Evolutionary conservation across 92 coral and sea anemone genomes (phyloP), one percentile per base, ranked within the genome.

Genomic region (Bergia puertoricense): DNA sequence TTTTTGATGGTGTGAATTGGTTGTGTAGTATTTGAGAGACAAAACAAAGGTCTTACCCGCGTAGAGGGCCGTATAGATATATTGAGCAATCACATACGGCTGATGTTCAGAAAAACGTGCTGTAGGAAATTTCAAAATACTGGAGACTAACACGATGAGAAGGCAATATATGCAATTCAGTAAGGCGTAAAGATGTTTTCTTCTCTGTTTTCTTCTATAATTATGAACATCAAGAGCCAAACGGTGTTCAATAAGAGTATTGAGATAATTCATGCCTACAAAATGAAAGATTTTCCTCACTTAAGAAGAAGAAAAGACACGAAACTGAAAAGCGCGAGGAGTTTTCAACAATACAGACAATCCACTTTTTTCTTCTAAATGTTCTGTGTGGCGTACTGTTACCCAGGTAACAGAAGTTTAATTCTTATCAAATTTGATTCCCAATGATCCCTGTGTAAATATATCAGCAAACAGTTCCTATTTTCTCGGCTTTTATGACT

Each of bases 361-460:
- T 77, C 38, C 42, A 36, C 39, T 72, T 59, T 65, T 43, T 57
- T 13, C 41, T 6, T 30, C 37, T n/a, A 90, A 82, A 90, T 90
- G 82, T 75, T 73, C 85, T 80, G 56, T 39, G 78, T 82, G 7
- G 68, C 51, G 73, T 37, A 38, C 15, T 20, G 92, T 90, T 41
- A 44, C 91, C 91, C 16, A 42, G 91, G 92, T 68, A 87, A 90
- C 91, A 16, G 4, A 76, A 81, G 73, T 39, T 76, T 41, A 66
- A 38, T 81, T 74, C 75, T 69, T 68, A 68, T 67, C 86, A 77
- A 89, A 77, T 85, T 67, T 44, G 54, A 40, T 66, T 79, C 48
- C 82, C 65, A 74, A 43, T 74, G 86, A 81, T 90, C 85, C 91
- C 66, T 88, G 78, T 87, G 88, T 71, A 45, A 90, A 90, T 37